Evolutionary conservation across 2,797 vertebrate species (phyloP).

Genomic region (Spondyliosoma cantharus): DNA sequence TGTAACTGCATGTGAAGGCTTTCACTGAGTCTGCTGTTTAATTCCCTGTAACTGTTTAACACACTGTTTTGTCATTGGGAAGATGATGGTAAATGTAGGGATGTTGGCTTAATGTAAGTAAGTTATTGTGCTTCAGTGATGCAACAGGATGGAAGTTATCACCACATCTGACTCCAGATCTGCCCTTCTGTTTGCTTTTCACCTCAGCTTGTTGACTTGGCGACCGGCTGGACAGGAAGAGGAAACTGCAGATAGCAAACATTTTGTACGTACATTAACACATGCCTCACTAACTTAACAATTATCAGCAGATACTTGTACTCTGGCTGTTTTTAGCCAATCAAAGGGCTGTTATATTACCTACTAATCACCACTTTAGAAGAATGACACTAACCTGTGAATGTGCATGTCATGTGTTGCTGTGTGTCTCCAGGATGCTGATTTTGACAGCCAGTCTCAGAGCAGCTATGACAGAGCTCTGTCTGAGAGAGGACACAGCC

Average conservation of each 20-base stretch:
- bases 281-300: background rate
- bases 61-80: background rate
- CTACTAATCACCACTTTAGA: background rate
- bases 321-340: background rate
- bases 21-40: background rate
- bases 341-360: background rate
- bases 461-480: slow-evolving; percentile 95
- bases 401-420: background rate
- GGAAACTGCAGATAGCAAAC: slow-evolving; percentile 89
- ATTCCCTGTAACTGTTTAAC: background rate
- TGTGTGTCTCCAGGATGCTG: slow-evolving; percentile 86
- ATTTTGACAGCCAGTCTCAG: slow-evolving; percentile 93
- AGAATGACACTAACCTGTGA: background rate
- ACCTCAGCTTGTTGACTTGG: slow-evolving; percentile 93
- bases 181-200: slow-evolving; percentile 42
- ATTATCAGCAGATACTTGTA: background rate
- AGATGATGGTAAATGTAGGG: background rate
- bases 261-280: slow-evolving; percentile 86
- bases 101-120: background rate
- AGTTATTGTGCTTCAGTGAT: background rate
- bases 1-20: background rate
- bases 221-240: slow-evolving; percentile 94
- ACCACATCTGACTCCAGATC: slow-evolving; percentile 17
- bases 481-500: slow-evolving; percentile 95
- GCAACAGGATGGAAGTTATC: slow-evolving; percentile 11